phyloP scores from a whole-genome alignment of 92 coral and sea anemone species.

The Phenganax marumi region DNA sequence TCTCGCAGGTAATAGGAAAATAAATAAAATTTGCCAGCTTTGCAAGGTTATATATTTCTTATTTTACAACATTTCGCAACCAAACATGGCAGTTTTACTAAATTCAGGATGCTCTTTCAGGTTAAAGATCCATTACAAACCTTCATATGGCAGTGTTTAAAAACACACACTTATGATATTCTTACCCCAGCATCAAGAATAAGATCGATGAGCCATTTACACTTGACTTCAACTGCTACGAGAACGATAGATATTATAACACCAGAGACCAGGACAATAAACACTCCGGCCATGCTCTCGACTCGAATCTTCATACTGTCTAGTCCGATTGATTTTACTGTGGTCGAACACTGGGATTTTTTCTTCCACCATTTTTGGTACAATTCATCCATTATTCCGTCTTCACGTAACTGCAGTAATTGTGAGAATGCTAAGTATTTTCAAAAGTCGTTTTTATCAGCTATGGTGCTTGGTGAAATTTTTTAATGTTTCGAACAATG shows the following conservation, averaged over 20 bases:
- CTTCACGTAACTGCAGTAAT: constrained; percentile 67
- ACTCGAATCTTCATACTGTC: constrained; percentile 72
- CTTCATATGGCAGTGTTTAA: background rate
- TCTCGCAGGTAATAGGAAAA: too few relatives aligned
- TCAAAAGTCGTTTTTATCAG: background rate
- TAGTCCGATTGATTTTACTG: constrained; percentile 50
- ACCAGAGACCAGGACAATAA: constrained; percentile 81
- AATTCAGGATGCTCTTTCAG: background rate
- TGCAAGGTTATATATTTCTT: too few relatives aligned
- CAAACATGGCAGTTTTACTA: too few relatives aligned
- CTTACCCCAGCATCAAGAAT: constrained; percentile 42
- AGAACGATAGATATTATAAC: constrained; percentile 66
- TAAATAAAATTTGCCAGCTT: too few relatives aligned
- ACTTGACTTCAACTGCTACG: constrained; percentile 78
- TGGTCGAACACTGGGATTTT: constrained; percentile 71
- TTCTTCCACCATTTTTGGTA: constrained; percentile 89
- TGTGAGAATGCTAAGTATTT: background rate
- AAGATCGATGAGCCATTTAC: constrained; percentile 72
- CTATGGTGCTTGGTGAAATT: background rate
- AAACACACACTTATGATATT: background rate
- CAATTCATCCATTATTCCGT: constrained; percentile 66
- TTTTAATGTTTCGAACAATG: too few relatives aligned
- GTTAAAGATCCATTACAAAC: background rate
- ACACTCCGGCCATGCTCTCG: constrained; percentile 94
- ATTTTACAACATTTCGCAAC: too few relatives aligned